Evolutionary conservation across 2,888 invertebrate genomes (phyloP).

Genomic region (Anthophora plumipes): DNA sequence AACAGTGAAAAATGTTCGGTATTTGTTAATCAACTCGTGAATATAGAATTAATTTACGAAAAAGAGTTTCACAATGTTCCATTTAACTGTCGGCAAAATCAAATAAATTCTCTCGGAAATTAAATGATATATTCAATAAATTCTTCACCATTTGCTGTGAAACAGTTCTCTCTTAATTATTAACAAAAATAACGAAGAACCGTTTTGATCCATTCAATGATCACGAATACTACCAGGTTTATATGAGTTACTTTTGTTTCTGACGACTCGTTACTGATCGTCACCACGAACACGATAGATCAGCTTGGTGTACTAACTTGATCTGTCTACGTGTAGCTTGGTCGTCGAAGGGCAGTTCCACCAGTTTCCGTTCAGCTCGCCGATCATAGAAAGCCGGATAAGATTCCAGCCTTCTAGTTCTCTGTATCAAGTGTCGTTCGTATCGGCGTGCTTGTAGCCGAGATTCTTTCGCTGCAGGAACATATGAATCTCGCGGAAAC

Average conservation of each 20-base stretch:
- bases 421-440: constrained; percentile 82
- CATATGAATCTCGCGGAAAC: constrained; percentile 93
- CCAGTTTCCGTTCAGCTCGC: constrained; percentile 83
- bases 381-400: constrained; percentile 83
- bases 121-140: too few species aligned
- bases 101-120: too few species aligned
- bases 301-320: constrained; percentile 69
- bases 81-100: too few species aligned
- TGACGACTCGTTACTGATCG: constrained; percentile 51
- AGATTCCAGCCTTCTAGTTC: constrained; percentile 83
- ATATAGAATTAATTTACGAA: too few species aligned
- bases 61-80: too few species aligned
- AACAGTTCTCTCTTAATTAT: too few species aligned
- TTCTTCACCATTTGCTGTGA: too few species aligned
- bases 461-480: constrained; percentile 93
- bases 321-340: constrained; percentile 69
- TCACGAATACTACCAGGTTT: constrained; percentile 1
- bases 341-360: constrained; percentile 78
- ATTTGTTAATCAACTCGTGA: too few species aligned
- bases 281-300: constrained; percentile 9
- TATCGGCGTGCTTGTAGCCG: constrained; percentile 84
- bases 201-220: not conserved
- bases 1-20: not conserved
- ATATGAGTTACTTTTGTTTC: constrained; percentile 42
- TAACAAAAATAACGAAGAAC: not conserved